Conservation (phyloP, 2,113 vertebrate species). For the Bagarius yarrelli region DNA sequence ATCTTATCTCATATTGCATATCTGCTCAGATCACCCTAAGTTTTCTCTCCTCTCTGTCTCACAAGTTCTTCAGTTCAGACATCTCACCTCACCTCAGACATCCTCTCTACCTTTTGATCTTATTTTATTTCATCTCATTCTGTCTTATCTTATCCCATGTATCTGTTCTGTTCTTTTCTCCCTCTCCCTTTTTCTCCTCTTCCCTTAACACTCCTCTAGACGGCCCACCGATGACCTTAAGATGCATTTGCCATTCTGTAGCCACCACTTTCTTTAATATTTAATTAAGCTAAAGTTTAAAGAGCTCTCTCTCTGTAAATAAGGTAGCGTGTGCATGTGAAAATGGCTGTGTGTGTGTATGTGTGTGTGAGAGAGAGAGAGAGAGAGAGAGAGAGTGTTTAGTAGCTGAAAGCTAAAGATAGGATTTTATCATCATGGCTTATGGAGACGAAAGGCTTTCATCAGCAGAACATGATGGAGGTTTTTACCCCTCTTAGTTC, state of each 20-base stretch:
- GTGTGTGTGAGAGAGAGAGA: constrained; percentile 48
- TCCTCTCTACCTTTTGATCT: constrained; percentile 1
- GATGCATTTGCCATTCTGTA: constrained; percentile 55
- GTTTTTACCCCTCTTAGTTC: background rate
- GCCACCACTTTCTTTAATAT: constrained; percentile 70
- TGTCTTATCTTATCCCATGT: background rate
- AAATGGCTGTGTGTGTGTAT: constrained; percentile 42
- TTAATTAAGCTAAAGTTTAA: constrained; percentile 73
- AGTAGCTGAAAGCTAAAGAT: constrained; percentile 44
- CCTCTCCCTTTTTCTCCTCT: background rate
- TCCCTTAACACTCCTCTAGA: background rate
- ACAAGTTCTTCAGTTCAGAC: too few relatives aligned
- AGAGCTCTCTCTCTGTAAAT: constrained; percentile 59
- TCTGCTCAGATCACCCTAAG: too few relatives aligned
- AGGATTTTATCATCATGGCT: constrained; percentile 34
- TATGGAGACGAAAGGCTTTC: constrained; percentile 63
- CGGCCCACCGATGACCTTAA: constrained; percentile 53
- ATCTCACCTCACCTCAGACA: background rate
- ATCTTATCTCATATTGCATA: too few relatives aligned
- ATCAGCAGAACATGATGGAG: constrained; percentile 37
- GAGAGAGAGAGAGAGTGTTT: constrained; percentile 39
- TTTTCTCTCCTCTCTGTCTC: too few relatives aligned
- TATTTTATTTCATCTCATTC: constrained; percentile 20
- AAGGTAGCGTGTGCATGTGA: constrained; percentile 57
- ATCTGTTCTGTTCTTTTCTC: background rate